These are phyloP conservation scores for Enteromius fasciolatus DNA, from an alignment of 2,797 vertebrate species.

Conservation along the genomic window DNA sequence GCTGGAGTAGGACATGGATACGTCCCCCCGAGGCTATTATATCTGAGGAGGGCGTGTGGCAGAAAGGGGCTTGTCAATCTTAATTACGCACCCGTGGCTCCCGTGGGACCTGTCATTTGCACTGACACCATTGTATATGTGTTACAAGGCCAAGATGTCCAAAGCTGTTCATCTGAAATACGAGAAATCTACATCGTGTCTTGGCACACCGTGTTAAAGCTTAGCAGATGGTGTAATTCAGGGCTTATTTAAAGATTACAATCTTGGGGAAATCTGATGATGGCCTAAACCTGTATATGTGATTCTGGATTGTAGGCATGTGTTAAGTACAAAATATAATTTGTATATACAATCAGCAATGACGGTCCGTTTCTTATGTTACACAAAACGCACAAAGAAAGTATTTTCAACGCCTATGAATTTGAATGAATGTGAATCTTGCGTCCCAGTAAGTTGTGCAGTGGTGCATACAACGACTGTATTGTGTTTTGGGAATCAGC, in stretches of 20 bases:
- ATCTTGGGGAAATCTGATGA: slow-evolving; percentile 34
- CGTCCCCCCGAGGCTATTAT: slow-evolving; percentile 50
- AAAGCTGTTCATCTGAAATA: slow-evolving; percentile 61
- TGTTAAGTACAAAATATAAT: background rate
- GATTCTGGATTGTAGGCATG: background rate
- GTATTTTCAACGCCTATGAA: background rate
- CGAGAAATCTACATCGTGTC: slow-evolving; percentile 39
- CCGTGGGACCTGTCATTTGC: slow-evolving; percentile 56
- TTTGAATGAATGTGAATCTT: slow-evolving; percentile 14
- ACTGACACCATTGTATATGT: slow-evolving; percentile 57
- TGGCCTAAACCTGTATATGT: background rate
- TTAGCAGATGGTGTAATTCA: slow-evolving; percentile 40
- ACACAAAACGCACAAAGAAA: background rate
- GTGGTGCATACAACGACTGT: slow-evolving; percentile 34
- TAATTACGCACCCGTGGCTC: slow-evolving; percentile 45
- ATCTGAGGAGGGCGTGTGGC: slow-evolving; percentile 60
- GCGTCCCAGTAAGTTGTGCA: slow-evolving; percentile 10
- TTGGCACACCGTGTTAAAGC: slow-evolving; percentile 36
- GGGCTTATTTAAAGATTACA: slow-evolving; percentile 32
- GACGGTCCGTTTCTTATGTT: background rate
- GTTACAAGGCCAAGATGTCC: slow-evolving; percentile 42
- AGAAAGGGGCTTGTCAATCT: slow-evolving; percentile 51
- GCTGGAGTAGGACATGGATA: slow-evolving; percentile 47
- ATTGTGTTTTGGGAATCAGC: slow-evolving; percentile 60
- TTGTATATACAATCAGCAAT: background rate